Percentiles rank a stretch among this genome's conserved stretches.
These are phyloP conservation scores for Hippocampus barbouri DNA, from an alignment of 2,113 vertebrate genomes.

Conservation along the genomic window DNA sequence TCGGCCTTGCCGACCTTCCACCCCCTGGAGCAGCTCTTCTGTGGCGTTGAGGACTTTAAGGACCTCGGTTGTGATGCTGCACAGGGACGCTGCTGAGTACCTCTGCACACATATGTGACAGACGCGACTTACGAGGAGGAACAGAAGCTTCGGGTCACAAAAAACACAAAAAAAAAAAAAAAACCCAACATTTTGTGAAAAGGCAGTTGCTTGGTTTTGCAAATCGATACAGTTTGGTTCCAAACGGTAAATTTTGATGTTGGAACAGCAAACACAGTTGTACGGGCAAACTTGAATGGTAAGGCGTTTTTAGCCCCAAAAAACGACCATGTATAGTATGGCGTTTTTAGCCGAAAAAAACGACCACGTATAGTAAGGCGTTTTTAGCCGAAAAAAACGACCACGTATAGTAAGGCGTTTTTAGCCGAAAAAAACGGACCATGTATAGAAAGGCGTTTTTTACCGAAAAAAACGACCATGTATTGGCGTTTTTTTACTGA, in stretches of 20 bases:
- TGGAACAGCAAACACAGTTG: background rate
- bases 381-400: too few relatives aligned
- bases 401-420: too few relatives aligned
- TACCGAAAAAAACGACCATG: too few relatives aligned
- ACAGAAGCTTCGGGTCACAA: background rate
- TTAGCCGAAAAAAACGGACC: too few relatives aligned
- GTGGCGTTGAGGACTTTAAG: slow-evolving; percentile 94
- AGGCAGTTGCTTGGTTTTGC: background rate
- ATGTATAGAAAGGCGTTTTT: too few relatives aligned
- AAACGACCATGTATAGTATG: too few relatives aligned
- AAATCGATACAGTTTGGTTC: background rate
- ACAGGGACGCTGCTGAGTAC: slow-evolving; percentile 89
- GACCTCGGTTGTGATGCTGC: slow-evolving; percentile 94
- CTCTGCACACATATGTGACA: slow-evolving; percentile 69
- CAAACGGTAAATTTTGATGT: background rate
- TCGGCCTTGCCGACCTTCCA: slow-evolving; percentile 49
- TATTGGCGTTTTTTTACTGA: too few relatives aligned
- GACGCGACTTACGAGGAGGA: background rate
- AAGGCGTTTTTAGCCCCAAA: too few relatives aligned
- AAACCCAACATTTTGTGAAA: background rate
- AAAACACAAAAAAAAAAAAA: too few relatives aligned
- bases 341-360: too few relatives aligned
- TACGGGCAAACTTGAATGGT: background rate
- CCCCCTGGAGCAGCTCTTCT: slow-evolving; percentile 86
- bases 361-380: too few relatives aligned